phyloP scores from a whole-genome alignment of 53 echinoderm and acorn worm genomes.

The Zoroaster sp. region DNA sequence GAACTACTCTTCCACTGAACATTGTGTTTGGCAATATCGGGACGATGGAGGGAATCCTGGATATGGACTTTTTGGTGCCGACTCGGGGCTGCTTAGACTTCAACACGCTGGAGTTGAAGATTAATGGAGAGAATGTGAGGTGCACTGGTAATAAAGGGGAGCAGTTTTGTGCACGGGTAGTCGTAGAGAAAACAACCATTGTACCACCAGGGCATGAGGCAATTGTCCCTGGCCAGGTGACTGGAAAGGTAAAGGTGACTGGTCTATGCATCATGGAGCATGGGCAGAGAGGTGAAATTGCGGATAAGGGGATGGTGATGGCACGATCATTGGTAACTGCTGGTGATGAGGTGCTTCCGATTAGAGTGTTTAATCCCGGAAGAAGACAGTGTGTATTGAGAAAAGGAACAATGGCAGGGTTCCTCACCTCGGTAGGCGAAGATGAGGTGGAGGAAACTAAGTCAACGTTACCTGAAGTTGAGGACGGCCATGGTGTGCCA shows the following conservation, averaged over 20 bases:
- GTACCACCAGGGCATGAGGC: slow-evolving; percentile 23
- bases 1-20: neutral
- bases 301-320: slow-evolving; percentile 30
- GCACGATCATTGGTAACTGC: neutral
- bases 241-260: no score
- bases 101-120: neutral
- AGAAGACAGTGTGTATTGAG: neutral
- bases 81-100: neutral
- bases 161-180: slow-evolving; percentile 1
- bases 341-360: neutral
- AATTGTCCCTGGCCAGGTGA: no score
- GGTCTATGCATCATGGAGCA: no score
- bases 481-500: no score
- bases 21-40: neutral
- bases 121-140: slow-evolving; percentile 10
- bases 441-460: no score
- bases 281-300: neutral
- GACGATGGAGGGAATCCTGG: neutral
- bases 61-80: slow-evolving; percentile 19
- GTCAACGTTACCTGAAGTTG: no score
- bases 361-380: slow-evolving; percentile 45
- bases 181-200: neutral
- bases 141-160: no score
- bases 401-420: slow-evolving; percentile 21
- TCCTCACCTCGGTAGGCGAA: slow-evolving; percentile 28